These are phyloP conservation scores for Gorsachius goisagi DNA, from an alignment of 2,113 vertebrate genomes.

Conservation along the genomic window DNA sequence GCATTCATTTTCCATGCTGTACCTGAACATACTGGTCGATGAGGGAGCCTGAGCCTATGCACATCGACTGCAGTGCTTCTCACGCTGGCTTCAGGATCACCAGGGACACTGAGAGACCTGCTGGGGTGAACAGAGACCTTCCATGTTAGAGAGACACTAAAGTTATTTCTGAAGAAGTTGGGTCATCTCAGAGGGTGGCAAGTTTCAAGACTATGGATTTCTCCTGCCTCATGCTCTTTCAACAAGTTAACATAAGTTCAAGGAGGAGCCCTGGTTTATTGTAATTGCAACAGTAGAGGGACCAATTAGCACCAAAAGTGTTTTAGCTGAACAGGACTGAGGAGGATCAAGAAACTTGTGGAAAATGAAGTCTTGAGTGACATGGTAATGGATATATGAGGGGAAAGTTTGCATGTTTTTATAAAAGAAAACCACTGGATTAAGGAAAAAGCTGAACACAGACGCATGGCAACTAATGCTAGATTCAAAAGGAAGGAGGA, in stretches of 20 bases:
- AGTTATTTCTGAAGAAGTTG: not conserved
- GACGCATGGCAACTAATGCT: not conserved
- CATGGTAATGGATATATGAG: fast-evolving
- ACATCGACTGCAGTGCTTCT: fast-evolving
- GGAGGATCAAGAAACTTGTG: not conserved
- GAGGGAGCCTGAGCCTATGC: not conserved
- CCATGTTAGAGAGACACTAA: not conserved
- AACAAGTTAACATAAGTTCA: not conserved
- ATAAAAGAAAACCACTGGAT: not conserved
- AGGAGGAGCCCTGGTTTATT: not conserved
- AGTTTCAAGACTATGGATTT: not conserved
- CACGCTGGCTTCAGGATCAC: not conserved
- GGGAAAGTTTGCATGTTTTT: not conserved
- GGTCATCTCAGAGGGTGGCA: not conserved
- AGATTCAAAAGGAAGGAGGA: not conserved
- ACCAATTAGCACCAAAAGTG: not conserved
- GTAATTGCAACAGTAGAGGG: not conserved
- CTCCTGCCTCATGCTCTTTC: not conserved
- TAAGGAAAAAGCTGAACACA: not conserved
- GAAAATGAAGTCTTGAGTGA: not conserved
- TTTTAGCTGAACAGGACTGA: not conserved
- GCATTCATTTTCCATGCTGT: fast-evolving
- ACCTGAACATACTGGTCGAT: fast-evolving
- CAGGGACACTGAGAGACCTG: not conserved
- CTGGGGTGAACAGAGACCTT: not conserved